Base-by-base conservation (phyloP, 2,888 invertebrate genomes). In the Steinernema carpocapsae region DNA sequence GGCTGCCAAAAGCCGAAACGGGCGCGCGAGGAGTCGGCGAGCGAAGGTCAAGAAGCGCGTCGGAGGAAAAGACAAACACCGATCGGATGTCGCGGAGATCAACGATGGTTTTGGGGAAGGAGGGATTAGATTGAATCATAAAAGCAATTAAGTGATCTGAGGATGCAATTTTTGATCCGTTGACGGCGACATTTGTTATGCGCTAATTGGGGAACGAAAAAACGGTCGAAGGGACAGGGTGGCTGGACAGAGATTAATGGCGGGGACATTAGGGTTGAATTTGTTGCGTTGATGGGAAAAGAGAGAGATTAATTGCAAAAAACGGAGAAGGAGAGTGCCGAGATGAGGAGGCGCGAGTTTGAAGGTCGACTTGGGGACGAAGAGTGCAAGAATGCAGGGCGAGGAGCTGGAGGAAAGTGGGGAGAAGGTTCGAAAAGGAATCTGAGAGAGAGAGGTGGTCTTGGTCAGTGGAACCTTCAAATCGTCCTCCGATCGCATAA, bases 31-130 rank as follows among this genome's bases (percentile, higher is more conserved):
- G 48, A 48, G 19, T n/a, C n/a, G 48, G 17, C 19, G 48, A 2
- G 48, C 48, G 48, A 14, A 48, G 48, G 48, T 48, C 48, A 48
- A 48, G 48, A 64, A 32, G 26, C 32, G 32, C 6, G 32, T 17
- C 12, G 32, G 64, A 64, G 37, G 10, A 56, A 14, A 24, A 56
- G 26, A 19, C 24, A 56, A 56, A 24, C 56, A 22, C 24, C 37
- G 64, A 64, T 64, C 64, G 32, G 32, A 64, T 64, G 64, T 32
- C 64, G 64, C 64, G 32, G 64, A 14, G 64, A 64, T 64, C 64
- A 32, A 37, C 4, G 37, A 26, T 32, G 24, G 32, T 29, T 64
- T 64, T 64, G 19, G 64, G 32, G 26, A 64, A 12, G 14, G 24
- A 22, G 6, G 24, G 64, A 64, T 64, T 64, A 64, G 64, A 48